Evolutionary conservation across 2,797 vertebrate species (phyloP).

Genomic region (Menidia menidia): DNA sequence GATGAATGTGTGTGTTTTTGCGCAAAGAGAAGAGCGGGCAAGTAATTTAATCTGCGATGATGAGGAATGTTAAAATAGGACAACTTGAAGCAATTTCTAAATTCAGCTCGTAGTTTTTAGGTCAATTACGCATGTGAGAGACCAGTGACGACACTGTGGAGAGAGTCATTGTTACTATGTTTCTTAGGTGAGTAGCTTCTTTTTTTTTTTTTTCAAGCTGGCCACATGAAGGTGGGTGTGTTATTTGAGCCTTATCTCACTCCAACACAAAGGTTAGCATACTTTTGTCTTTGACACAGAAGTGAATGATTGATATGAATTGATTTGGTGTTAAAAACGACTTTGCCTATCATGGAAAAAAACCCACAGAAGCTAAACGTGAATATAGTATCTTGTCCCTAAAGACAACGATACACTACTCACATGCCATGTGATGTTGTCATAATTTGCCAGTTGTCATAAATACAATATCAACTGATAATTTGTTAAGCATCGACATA

Average conservation of each 20-base stretch:
- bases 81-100: slow-evolving; percentile 75
- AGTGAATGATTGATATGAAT: slow-evolving; percentile 12
- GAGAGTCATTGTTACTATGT: slow-evolving; percentile 36
- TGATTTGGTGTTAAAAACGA: slow-evolving; percentile 11
- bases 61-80: slow-evolving; percentile 71
- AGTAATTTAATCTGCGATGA: slow-evolving; percentile 63
- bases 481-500: slow-evolving; percentile 13
- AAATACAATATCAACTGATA: slow-evolving; percentile 14
- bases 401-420: not conserved
- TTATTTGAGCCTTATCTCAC: slow-evolving; percentile 14
- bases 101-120: slow-evolving; percentile 75
- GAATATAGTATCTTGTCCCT: not conserved
- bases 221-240: not conserved
- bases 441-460: slow-evolving; percentile 2
- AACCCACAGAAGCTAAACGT: not conserved
- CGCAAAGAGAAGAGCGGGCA: slow-evolving; percentile 6
- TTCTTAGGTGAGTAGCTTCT: slow-evolving; percentile 1
- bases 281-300: slow-evolving; percentile 13
- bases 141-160: slow-evolving; percentile 30
- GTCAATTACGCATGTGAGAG: slow-evolving; percentile 64
- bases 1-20: slow-evolving; percentile 1
- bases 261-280: slow-evolving; percentile 11
- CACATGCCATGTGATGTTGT: not conserved
- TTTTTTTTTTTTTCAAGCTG: slow-evolving; percentile 16
- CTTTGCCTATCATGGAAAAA: slow-evolving; percentile 3